Evolutionary conservation across 1,140 invertebrate genomes (phyloP), one percentile per base, ranked within the genome.

Genomic region (Aphis craccivora): DNA sequence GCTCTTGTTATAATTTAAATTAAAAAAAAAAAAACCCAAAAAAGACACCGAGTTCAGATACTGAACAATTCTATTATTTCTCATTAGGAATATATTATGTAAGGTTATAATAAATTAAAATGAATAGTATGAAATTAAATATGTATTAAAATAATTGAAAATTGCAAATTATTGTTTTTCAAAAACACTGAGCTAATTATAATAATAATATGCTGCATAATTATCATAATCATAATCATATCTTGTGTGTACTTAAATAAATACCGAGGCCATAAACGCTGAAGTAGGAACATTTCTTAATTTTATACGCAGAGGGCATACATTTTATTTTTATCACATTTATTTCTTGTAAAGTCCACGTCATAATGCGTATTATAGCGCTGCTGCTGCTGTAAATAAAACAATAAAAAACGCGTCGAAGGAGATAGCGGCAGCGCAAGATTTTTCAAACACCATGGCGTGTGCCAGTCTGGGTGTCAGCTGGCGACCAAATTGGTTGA

Each of bases 401-500:
- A 76, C 20, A 84, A 84, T 92, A 81, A 92, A 92, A 92, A 91
- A 91, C 43, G n/a, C 43, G 22, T 48, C 0, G 18, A 87, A 23
- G 23, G 9, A 40, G n/a, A 86, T 76, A 25, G 37, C 35, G 53
- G 37, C 48, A 14, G 90, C 43, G n/a, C 76, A 45, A 81, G 83
- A 92, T 92, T 83, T 83, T 84, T 51, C 60, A 91, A 45, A 76
- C 43, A 60, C 48, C 20, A 7, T 25, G 43, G 67, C 90, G 55
- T 9, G 60, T 67, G 1, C 90, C 43, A 60, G 89, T 2, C 88
- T 35, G 88, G 51, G 90, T 83, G 67, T 83, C 91, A 92, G 91
- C 91, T 92, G 60, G 91, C 91, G 35, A 91, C 45, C 45, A 83
- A 92, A 92, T 92, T 92, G 91, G 67, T 45, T 92, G 83, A 92